Percentiles rank a stretch among this genome's conserved stretches.
These are phyloP conservation scores for Turritopsis rubra DNA, from an alignment of 30 jellyfish, hydroid and myxozoan species.

Conservation along the genomic window DNA sequence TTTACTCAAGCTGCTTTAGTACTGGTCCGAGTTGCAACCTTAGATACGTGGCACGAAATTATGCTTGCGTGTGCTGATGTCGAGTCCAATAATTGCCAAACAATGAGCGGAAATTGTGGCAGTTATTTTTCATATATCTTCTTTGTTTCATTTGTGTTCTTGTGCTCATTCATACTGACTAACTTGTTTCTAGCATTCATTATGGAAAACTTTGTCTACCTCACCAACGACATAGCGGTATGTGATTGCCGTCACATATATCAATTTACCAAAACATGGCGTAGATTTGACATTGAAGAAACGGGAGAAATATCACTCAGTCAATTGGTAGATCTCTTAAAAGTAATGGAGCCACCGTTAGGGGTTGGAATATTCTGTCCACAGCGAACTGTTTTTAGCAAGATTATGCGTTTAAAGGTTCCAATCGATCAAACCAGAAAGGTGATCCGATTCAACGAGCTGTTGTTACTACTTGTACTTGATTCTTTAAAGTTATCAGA, in stretches of 20 bases:
- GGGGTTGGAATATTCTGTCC: slow-evolving; percentile 81
- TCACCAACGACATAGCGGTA: slow-evolving; percentile 56
- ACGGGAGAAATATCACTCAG: slow-evolving; percentile 27
- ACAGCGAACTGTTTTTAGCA: slow-evolving; percentile 41
- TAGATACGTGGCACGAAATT: slow-evolving; percentile 67
- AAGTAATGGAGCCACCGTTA: slow-evolving; percentile 67
- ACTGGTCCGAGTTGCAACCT: slow-evolving; percentile 64
- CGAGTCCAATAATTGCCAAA: slow-evolving; percentile 40
- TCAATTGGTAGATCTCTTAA: slow-evolving; percentile 31
- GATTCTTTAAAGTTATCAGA: slow-evolving; percentile 21
- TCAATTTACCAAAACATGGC: slow-evolving; percentile 44
- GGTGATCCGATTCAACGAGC: slow-evolving; percentile 32
- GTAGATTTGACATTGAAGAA: slow-evolving; percentile 24
- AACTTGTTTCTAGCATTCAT: slow-evolving; percentile 74
- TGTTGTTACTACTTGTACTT: slow-evolving; percentile 32
- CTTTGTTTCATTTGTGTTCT: slow-evolving; percentile 56
- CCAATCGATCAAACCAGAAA: slow-evolving; percentile 34
- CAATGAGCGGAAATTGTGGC: slow-evolving; percentile 52
- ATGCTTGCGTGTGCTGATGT: slow-evolving; percentile 65
- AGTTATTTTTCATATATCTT: slow-evolving; percentile 43
- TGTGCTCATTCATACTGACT: slow-evolving; percentile 60
- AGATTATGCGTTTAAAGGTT: slow-evolving; percentile 31
- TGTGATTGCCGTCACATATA: slow-evolving; percentile 51
- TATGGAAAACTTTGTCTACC: slow-evolving; percentile 79
- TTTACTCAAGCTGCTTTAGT: slow-evolving; percentile 45